Evolutionary conservation across 2,113 vertebrate species (phyloP).

Genomic region (Siniperca knerii): DNA sequence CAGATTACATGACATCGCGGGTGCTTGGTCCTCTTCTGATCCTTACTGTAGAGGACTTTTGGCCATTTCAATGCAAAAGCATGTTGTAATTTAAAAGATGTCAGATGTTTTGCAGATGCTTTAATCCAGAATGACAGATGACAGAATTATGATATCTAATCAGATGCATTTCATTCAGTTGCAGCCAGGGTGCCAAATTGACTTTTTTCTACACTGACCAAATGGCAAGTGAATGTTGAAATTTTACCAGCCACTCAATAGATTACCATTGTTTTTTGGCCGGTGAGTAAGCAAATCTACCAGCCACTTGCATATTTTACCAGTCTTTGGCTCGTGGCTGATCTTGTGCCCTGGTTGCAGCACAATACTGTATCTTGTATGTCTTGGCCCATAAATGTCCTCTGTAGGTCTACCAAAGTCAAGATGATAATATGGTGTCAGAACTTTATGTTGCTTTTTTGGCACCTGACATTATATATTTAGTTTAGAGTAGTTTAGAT

Average conservation of each 20-base stretch:
- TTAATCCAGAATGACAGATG: background rate
- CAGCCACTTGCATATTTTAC: too few relatives aligned
- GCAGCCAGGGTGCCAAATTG: too few relatives aligned
- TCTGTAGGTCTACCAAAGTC: background rate
- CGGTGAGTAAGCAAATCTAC: too few relatives aligned
- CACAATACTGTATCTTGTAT: background rate
- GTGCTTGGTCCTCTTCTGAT: background rate
- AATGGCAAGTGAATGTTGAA: too few relatives aligned
- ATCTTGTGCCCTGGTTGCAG: too few relatives aligned
- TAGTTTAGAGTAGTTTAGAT: background rate
- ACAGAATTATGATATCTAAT: background rate
- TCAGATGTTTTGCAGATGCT: background rate
- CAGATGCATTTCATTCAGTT: background rate
- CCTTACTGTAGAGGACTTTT: background rate
- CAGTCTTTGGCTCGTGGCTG: too few relatives aligned
- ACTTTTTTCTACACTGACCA: too few relatives aligned
- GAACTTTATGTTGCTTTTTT: background rate
- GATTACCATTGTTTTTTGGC: too few relatives aligned
- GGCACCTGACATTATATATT: background rate
- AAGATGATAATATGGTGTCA: background rate
- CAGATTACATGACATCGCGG: conserved; percentile 48
- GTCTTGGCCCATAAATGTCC: background rate
- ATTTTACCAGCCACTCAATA: too few relatives aligned
- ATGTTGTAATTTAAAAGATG: background rate
- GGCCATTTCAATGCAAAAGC: background rate